A percentile compares a stretch with the other conserved stretches of the same genome.
Conservation (phyloP, 2,797 vertebrate species). For the Loris lydekkerianus region DNA sequence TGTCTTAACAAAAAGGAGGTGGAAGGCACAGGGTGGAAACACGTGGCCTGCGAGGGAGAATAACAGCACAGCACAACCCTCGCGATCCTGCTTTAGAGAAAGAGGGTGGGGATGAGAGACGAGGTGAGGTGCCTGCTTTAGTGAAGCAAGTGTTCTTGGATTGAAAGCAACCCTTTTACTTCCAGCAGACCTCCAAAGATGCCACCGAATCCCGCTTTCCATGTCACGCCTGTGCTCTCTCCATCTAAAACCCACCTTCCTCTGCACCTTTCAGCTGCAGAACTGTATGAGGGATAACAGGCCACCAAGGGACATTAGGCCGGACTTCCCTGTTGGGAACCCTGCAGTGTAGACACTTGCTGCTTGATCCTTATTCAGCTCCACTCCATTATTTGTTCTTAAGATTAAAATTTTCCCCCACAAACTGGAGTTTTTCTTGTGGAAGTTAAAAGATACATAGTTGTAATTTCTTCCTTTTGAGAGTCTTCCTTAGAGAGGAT, state of each 20-base stretch:
- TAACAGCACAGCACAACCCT: not conserved
- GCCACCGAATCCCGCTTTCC: not conserved
- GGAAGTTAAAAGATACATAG: not conserved
- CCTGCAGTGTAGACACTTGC: not conserved
- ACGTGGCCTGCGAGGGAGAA: not conserved
- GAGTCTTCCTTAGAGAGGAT: not conserved
- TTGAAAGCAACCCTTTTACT: not conserved
- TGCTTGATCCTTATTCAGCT: not conserved
- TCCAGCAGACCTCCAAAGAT: not conserved
- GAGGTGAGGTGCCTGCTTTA: not conserved
- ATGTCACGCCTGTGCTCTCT: not conserved
- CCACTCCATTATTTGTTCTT: not conserved
- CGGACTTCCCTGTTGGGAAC: not conserved
- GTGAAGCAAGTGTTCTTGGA: not conserved
- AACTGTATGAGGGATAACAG: accelerated
- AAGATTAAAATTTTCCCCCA: not conserved
- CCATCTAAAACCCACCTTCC: not conserved
- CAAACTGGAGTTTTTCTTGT: not conserved
- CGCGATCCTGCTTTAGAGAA: not conserved
- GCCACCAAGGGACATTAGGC: accelerated
- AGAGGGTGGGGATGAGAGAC: not conserved
- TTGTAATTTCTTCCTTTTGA: slow-evolving; percentile 26
- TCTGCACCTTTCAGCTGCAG: not conserved
- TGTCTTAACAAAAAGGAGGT: not conserved
- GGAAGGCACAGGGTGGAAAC: accelerated